Evolutionary conservation across 2,888 invertebrate genomes (phyloP), one percentile per base, ranked within the genome.

Genomic region (Lithophane ornitopus): DNA sequence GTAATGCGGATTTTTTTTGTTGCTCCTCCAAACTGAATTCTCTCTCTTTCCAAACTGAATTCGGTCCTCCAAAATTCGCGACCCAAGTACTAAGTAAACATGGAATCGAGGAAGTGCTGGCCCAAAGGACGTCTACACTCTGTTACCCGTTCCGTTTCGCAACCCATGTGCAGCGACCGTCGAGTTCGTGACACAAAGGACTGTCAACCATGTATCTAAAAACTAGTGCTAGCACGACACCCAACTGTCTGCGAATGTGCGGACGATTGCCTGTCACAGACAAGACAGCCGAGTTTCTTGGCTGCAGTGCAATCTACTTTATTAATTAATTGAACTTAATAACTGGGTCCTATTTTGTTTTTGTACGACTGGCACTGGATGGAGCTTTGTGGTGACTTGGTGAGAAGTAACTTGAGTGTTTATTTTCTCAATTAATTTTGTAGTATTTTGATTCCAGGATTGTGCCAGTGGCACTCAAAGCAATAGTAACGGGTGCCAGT

Each of bases 251-350:
- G 59, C 75, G 65, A 74, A 71, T 74, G 73, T 79, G 63, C 73
- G 66, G 73, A 81, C 74, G 70, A 75, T 79, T 80, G 74, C 76
- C 59, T 71, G 75, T 63, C 67, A 66, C 71, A 70, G 34, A 76
- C 71, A 61, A 75, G 39, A 61, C 73, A 58, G 34, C 26, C 52
- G n/a, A 71, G 63, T 41, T 46, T 39, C 73, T 73, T 70, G 26
- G 41, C 59, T 72, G 54, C 66, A 85, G 12, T 59, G 52, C 77
- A 39, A 52, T 70, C 61, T 56, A 49, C 49, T 49, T n/a, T n/a
- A n/a, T n/a, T 49, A 70, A 54, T 72, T 54, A 76, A 76, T 80
- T 58, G 70, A 59, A 71, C 52, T 39, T 63, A 41, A 49, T 67
- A 78, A 26, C 49, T 75, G 7, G 39, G 39, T 39, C 44, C 52